These are phyloP conservation scores for Cordilura impudica DNA, from an alignment of 2,888 invertebrate species.

Conservation along the genomic window DNA sequence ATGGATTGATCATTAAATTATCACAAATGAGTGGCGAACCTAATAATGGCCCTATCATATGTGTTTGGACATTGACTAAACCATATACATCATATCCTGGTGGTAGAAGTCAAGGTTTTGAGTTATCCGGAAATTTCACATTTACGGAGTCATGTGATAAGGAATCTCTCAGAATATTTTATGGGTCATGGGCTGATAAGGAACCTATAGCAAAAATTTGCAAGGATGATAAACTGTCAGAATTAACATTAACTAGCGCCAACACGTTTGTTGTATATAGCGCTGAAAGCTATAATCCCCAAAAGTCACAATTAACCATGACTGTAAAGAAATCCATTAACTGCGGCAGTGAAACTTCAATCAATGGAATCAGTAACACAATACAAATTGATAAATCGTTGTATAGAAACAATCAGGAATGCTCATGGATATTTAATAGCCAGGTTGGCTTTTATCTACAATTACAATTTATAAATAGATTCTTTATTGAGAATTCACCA, in stretches of 20 bases:
- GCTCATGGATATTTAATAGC: slow-evolving; percentile 86
- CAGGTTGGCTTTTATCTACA: slow-evolving; percentile 82
- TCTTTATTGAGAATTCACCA: slow-evolving; percentile 84
- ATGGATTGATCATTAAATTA: slow-evolving; percentile 73
- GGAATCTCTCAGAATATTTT: slow-evolving; percentile 79
- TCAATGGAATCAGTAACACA: background rate
- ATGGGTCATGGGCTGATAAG: slow-evolving; percentile 4
- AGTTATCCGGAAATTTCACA: slow-evolving; percentile 79
- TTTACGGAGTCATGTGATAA: slow-evolving; percentile 80
- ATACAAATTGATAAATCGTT: slow-evolving; percentile 61
- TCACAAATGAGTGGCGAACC: slow-evolving; percentile 67
- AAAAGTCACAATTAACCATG: slow-evolving; percentile 64
- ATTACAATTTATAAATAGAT: slow-evolving; percentile 84
- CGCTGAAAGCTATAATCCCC: slow-evolving; percentile 74
- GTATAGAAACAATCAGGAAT: slow-evolving; percentile 88
- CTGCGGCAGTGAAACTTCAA: slow-evolving; percentile 81
- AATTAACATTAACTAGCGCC: slow-evolving; percentile 66
- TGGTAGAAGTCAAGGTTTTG: slow-evolving; percentile 66
- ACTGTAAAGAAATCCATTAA: slow-evolving; percentile 69
- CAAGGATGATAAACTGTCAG: slow-evolving; percentile 61
- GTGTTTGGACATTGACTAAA: slow-evolving; percentile 83
- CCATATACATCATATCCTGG: slow-evolving; percentile 41
- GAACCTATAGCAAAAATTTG: slow-evolving; percentile 12
- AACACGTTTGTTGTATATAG: slow-evolving; percentile 84
- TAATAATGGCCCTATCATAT: slow-evolving; percentile 80